These are phyloP conservation scores for Drosophila funebris DNA, from an alignment of 1,140 invertebrate genomes.

Conservation along the genomic window DNA sequence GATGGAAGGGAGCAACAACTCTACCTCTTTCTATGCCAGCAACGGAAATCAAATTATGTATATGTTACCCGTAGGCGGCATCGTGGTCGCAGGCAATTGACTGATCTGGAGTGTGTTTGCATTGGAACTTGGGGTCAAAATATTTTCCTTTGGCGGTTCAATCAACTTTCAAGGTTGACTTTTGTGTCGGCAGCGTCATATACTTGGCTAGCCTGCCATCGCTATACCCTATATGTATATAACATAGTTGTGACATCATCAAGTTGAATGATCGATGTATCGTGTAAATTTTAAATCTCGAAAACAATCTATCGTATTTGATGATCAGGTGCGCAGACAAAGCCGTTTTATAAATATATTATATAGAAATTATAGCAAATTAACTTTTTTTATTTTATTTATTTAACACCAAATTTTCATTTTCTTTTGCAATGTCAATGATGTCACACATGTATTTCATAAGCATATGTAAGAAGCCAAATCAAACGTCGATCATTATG, in stretches of 20 bases:
- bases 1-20: constrained; percentile 9
- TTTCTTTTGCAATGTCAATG: background rate
- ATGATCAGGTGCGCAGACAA: too few species aligned
- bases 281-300: background rate
- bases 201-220: constrained; percentile 6
- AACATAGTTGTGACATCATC: background rate
- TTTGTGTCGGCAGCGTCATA: constrained; percentile 3
- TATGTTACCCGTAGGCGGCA: constrained; percentile 42
- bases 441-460: constrained; percentile 38
- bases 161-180: constrained; percentile 75
- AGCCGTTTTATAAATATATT: too few species aligned
- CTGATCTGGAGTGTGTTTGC: constrained; percentile 44
- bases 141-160: constrained; percentile 69
- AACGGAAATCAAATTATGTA: constrained; percentile 72
- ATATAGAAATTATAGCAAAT: background rate
- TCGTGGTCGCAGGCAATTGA: constrained; percentile 30
- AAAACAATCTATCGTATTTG: background rate
- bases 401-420: background rate
- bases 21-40: background rate
- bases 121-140: constrained; percentile 64
- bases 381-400: too few species aligned
- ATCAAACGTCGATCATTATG: constrained; percentile 20
- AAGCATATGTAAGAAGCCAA: constrained; percentile 23
- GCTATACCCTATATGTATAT: background rate
- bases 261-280: background rate